Evolutionary conservation across 2,888 invertebrate genomes (phyloP).

Genomic region (Oscheius myriophilus): DNA sequence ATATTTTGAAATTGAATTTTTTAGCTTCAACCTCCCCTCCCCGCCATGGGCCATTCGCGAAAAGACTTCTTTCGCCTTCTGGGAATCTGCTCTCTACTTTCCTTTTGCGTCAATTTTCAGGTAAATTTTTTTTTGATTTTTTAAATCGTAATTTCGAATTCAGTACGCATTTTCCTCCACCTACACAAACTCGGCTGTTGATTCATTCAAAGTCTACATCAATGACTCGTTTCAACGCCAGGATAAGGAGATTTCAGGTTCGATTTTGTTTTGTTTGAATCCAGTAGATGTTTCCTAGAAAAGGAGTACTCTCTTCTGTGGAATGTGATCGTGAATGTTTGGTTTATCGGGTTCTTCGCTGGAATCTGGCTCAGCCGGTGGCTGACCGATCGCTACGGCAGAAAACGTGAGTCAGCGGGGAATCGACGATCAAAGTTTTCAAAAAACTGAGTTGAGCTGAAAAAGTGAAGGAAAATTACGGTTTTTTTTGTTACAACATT

Average conservation of each 20-base stretch:
- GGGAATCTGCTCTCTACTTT: conserved; percentile 26
- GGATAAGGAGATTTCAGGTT: conserved; percentile 17
- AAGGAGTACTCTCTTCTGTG: conserved; percentile 18
- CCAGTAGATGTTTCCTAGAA: conserved; percentile 4
- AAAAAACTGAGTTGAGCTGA: background rate
- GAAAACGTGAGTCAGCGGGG: conserved; percentile 16
- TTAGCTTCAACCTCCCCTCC: too few relatives aligned
- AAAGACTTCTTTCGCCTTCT: conserved; percentile 22
- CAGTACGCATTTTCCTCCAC: conserved; percentile 31
- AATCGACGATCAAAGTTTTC: background rate
- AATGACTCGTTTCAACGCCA: conserved; percentile 20
- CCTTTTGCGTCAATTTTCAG: conserved; percentile 29
- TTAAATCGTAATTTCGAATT: background rate
- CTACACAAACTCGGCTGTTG: conserved; percentile 29
- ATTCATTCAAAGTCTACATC: conserved; percentile 28
- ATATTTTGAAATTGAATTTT: too few relatives aligned
- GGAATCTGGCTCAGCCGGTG: conserved; percentile 31
- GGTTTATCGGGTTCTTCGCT: conserved; percentile 30
- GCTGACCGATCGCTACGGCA: conserved; percentile 29
- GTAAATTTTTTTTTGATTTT: conserved; percentile 1
- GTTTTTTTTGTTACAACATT: too few relatives aligned
- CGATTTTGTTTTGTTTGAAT: too few relatives aligned
- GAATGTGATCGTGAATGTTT: conserved; percentile 28
- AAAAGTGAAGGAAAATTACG: too few relatives aligned
- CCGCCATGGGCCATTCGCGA: background rate